Conservation (phyloP, 2,888 invertebrate genomes). For the Blera fallax region DNA sequence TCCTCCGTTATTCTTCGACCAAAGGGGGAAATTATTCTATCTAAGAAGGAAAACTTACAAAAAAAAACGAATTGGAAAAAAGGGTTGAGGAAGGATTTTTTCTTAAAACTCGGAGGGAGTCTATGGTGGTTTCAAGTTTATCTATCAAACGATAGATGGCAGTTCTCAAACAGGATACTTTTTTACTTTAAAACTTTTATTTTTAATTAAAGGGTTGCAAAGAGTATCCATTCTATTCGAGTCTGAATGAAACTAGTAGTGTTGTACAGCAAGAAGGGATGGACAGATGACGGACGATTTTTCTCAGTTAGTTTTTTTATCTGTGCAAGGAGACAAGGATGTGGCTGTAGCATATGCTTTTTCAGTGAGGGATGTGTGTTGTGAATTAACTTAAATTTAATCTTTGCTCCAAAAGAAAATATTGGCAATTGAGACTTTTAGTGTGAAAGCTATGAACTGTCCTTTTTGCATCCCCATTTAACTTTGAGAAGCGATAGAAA, state of each 20-base stretch:
- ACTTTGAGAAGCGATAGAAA: too few relatives aligned
- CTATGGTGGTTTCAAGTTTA: slow-evolving; percentile 7
- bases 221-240: not conserved
- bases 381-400: too few relatives aligned
- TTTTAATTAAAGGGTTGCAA: not conserved
- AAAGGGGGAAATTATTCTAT: slow-evolving; percentile 1
- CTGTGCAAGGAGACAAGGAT: too few relatives aligned
- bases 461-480: too few relatives aligned
- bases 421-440: too few relatives aligned
- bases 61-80: too few relatives aligned
- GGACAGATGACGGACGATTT: too few relatives aligned
- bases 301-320: too few relatives aligned
- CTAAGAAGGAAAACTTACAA: not conserved
- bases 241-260: not conserved
- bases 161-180: not conserved
- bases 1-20: too few relatives aligned
- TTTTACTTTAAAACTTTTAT: not conserved
- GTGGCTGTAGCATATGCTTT: not conserved
- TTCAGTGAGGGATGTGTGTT: too few relatives aligned
- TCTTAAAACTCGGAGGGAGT: not conserved
- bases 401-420: too few relatives aligned
- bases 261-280: not conserved
- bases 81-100: slow-evolving; percentile 9
- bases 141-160: slow-evolving; percentile 52
- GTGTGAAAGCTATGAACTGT: too few relatives aligned